Evolutionary conservation across 2,888 invertebrate genomes (phyloP), one percentile per base, ranked within the genome.

Genomic region (Cephalotes varians): DNA sequence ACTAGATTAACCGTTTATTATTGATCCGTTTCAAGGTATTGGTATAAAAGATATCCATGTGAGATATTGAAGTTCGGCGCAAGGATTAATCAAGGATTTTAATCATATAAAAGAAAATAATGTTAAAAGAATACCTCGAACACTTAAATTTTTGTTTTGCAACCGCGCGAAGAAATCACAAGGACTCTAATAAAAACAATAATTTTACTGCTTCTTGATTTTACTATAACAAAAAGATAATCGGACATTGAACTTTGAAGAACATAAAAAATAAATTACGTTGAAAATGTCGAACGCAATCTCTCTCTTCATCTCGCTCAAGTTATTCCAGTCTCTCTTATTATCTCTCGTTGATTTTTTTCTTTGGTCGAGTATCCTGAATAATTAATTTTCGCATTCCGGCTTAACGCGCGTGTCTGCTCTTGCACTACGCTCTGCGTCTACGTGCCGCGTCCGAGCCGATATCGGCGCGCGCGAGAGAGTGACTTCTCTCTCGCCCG

Each of bases 401-500:
- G 12, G 31, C 15, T 47, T 34, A 44, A 74, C 25, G 49, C n/a
- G 21, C 54, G 21, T 28, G 40, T 54, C 37, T 28, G 34, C 62
- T 37, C 62, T 49, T 28, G 34, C 62, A 34, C 62, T 49, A 40
- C 34, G 34, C 3, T 31, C n/a, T 21, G 15, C 25, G 9, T 65
- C 37, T 31, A 54, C 56, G 67, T 54, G n/a, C 21, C 25, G n/a
- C 28, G 25, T 86, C 91, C 91, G 90, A 90, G 90, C 91, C 91
- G 91, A 90, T 91, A 91, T 93, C 82, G 76, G 58, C 62, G 87
- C 72, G 71, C 69, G 58, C 79, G 82, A 71, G 81, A 82, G 83
- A 84, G 88, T 80, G 65, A 82, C 87, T 88, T 88, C 86, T 86
- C 86, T 85, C 76, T 82, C 25, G 15, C 18, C n/a, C 31, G 44